phyloP scores from a whole-genome alignment of 1,140 invertebrate genomes.

The Eueides isabella region DNA sequence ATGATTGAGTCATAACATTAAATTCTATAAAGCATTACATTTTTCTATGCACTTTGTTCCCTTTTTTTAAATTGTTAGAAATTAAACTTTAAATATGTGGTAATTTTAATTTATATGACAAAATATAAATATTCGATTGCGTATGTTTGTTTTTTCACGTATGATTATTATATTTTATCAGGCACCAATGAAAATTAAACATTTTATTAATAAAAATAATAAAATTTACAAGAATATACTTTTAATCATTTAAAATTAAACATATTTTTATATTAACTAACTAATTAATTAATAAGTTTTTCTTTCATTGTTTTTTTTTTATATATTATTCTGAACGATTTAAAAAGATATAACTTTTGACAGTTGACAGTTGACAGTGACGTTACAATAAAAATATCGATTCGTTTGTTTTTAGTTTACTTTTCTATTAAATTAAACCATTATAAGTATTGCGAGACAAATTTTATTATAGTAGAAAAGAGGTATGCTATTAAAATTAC shows the following conservation, averaged over 20 bases:
- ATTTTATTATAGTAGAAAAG: background rate
- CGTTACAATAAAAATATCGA: background rate
- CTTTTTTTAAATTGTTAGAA: too few species aligned
- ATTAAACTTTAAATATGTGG: too few species aligned
- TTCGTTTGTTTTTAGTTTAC: slow-evolving; percentile 7
- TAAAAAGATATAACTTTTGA: background rate
- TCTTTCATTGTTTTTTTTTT: background rate
- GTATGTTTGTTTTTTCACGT: background rate
- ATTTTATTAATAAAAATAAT: background rate
- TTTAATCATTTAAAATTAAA: too few species aligned
- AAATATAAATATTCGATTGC: too few species aligned
- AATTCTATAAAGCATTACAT: too few species aligned
- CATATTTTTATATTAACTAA: too few species aligned
- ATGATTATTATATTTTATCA: background rate
- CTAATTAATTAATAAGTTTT: too few species aligned
- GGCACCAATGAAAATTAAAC: background rate
- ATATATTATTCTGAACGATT: background rate
- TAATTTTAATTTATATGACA: too few species aligned
- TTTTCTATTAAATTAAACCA: background rate
- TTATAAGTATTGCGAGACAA: background rate
- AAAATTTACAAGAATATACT: too few species aligned
- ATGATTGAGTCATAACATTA: too few species aligned
- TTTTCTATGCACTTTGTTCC: too few species aligned
- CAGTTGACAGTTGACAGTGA: slow-evolving; percentile 2
- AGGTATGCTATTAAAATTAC: background rate